A percentile compares a stretch with the other conserved stretches of the same genome.
phyloP scores from a whole-genome alignment of 2,113 vertebrate species.

The Pseudopipra pipra region DNA sequence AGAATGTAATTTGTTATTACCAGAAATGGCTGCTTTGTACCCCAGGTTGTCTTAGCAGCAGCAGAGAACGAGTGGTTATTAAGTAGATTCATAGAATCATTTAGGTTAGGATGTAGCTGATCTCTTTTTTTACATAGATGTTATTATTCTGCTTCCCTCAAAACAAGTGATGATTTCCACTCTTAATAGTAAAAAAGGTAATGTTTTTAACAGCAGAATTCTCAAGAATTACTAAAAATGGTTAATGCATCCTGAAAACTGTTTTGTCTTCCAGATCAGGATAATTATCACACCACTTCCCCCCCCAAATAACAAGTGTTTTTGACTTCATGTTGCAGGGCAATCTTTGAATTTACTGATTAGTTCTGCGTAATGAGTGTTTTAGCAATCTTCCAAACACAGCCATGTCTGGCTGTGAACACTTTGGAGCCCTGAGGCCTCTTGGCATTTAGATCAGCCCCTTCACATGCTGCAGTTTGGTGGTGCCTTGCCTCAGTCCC shows the following conservation, averaged over 20 bases:
- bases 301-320: background rate
- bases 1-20: background rate
- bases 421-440: background rate
- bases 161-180: background rate
- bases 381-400: background rate
- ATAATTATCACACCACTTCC: background rate
- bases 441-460: background rate
- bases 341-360: background rate
- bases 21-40: background rate
- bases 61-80: background rate
- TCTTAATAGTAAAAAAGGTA: background rate
- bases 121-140: background rate
- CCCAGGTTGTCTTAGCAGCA: background rate
- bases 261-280: background rate
- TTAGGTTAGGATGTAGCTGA: background rate
- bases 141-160: background rate
- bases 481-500: background rate
- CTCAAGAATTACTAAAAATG: background rate
- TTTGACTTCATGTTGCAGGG: background rate
- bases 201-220: background rate
- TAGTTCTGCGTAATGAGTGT: background rate
- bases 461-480: background rate
- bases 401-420: background rate
- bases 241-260: background rate
- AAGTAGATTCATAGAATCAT: background rate